Base-by-base conservation (phyloP, 1,140 invertebrate species). In the Brachionus rubens region DNA sequence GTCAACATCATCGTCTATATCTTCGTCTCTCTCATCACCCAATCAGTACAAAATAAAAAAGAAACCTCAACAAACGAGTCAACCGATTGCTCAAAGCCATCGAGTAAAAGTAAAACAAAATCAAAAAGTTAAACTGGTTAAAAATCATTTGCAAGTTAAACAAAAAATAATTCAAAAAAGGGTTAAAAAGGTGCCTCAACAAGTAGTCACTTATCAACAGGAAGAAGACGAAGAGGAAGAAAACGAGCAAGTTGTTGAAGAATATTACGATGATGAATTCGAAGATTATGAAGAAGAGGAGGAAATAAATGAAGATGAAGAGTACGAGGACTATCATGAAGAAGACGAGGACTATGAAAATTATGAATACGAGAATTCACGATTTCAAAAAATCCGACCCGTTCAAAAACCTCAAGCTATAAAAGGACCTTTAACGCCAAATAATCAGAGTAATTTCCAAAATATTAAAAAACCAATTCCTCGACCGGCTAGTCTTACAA, bases 1-100 rank as follows among this genome's bases (percentile, higher is more conserved):
- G 10, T 59, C 54, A 2, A 59, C 54, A 33, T 59, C 54, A 36
- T 59, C 54, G 5, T 59, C 54, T 12, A 59, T 59, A 21, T 59
- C 54, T 12, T 59, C 54, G n/a, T 33, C 26, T 16, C 7, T 59
- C 10, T 59, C 54, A n/a, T 59, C 54, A 9, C 54, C 54, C 9
- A 59, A 33, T 9, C 36, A 65, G 43, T 26, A 16, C 16, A 59
- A 16, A 16, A 28, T 7, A 19, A 59, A 59, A 16, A 36, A 16
- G 33, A 59, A 36, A 59, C 33, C 26, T 33, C 10, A 30, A n/a
- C 52, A 56, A 28, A 54, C 14, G 24, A 19, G 28, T 2, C 50
- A 54, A 56, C 26, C 0, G 1, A 56, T 16, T 48, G 46, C 16
- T 48, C n/a, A 48, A n/a, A 48, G 16, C 16, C 10, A 48, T 19